phyloP scores from a whole-genome alignment of 2,113 vertebrate genomes.

The Fukomys damarensis region DNA sequence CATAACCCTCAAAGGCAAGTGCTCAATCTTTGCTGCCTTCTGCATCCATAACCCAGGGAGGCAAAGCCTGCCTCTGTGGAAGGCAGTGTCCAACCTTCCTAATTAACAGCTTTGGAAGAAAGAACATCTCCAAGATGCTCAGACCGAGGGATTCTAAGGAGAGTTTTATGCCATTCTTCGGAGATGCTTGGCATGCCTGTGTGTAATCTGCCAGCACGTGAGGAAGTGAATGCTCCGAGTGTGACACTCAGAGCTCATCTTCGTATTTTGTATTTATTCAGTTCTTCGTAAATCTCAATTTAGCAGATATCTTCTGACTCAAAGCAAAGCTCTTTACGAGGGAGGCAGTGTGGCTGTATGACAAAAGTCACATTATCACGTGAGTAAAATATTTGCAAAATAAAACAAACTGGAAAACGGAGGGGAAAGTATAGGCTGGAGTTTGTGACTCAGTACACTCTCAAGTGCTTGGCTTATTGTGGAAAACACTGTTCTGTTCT shows the following conservation, averaged over 20 bases:
- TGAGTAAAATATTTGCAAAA: constrained; percentile 79
- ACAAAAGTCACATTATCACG: background rate
- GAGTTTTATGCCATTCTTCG: accelerated
- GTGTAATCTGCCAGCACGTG: background rate
- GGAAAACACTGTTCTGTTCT: constrained; percentile 60
- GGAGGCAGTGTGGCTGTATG: background rate
- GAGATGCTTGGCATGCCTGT: background rate
- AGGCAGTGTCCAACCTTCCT: background rate
- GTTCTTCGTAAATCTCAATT: constrained; percentile 52
- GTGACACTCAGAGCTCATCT: background rate
- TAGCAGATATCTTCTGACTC: constrained; percentile 59
- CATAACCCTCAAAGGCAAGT: constrained; percentile 9
- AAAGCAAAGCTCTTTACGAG: constrained; percentile 49
- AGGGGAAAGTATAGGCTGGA: background rate
- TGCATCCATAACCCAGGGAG: background rate
- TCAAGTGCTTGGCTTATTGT: constrained; percentile 53
- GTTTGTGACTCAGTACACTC: constrained; percentile 66
- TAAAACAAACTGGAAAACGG: constrained; percentile 66
- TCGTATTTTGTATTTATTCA: constrained; percentile 65
- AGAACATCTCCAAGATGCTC: constrained; percentile 26
- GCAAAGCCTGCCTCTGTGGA: accelerated
- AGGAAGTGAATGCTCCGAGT: constrained; percentile 43
- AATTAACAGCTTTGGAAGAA: constrained; percentile 50
- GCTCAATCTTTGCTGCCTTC: background rate
- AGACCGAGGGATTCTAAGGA: constrained; percentile 37